Conservation (phyloP, 2,888 invertebrate species). For the Hydriomena furcata region DNA sequence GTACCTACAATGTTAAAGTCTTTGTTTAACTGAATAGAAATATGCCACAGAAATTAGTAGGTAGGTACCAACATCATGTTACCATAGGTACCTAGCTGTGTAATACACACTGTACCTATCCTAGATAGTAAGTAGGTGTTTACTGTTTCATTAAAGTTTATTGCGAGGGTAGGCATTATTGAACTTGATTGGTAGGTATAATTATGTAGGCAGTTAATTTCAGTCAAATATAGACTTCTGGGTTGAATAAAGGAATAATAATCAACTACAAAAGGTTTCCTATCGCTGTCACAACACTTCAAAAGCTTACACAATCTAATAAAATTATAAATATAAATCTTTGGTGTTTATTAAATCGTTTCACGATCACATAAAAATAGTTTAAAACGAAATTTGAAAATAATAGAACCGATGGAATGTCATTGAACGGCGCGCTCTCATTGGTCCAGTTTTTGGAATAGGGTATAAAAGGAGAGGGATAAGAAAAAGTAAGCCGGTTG, state of each 20-base stretch:
- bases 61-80: neutral
- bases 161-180: no score
- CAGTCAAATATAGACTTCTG: neutral
- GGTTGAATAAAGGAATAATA: neutral
- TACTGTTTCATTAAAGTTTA: no score
- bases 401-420: constrained; percentile 30
- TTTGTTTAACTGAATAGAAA: neutral
- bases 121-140: no score
- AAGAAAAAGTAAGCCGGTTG: constrained; percentile 38
- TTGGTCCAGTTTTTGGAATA: constrained; percentile 45
- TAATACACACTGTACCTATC: neutral
- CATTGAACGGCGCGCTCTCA: constrained; percentile 37
- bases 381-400: constrained; percentile 37
- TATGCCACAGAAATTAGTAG: no score
- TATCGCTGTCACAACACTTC: constrained; percentile 52
- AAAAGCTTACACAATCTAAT: constrained; percentile 46
- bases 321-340: constrained; percentile 39
- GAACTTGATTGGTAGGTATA: no score
- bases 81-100: neutral
- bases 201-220: neutral
- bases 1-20: neutral
- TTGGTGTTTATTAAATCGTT: constrained; percentile 57
- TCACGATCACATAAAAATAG: constrained; percentile 47
- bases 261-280: constrained; percentile 11
- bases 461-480: constrained; percentile 53